Evolutionary conservation across 1,140 invertebrate species (phyloP), one percentile per base, ranked within the genome.

Genomic region (Nautilus pompilius): DNA sequence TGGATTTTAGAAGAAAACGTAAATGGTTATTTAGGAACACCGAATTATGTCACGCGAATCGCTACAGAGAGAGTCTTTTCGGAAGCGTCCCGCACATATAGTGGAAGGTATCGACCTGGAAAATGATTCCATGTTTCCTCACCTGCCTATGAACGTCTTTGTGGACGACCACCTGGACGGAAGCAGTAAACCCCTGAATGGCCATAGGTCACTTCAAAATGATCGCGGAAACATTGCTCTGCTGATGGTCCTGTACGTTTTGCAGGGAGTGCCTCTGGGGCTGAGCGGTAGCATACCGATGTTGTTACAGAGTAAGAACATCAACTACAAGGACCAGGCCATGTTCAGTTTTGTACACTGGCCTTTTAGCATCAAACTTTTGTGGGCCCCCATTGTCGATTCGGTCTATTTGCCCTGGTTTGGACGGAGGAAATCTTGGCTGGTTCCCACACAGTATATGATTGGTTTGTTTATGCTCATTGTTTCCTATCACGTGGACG

Each of bases 351-450:
- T 99, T 78, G 95, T 95, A 0, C 90, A 90, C 71, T 99, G 97
- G 97, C 98, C 98, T 1, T 99, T 98, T 78, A 85, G 84, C 81
- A 84, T 99, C 20, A 99, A 99, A 84, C 82, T 99, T 29, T 77
- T 99, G 48, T 99, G 97, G 98, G 98, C 97, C 3, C 97, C 97
- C 1, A 88, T 99, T 73, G 95, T 99, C 2, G 98, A 99, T 82
- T 91, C 95, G 0, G 76, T 96, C 24, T 99, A 92, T 81, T 88
- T 89, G 41, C 80, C 85, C 24, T 84, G 85, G 67, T 91, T 99
- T 82, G 97, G 97, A 2, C 84, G 96, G 36, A 84, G 97, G 66
- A 99, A 99, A 86, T 93, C 95, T 20, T 99, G 97, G 98, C 86
- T 99, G 5, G 90, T 99, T 36, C 94, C 95, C 1, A 90, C 90